Base-by-base conservation (phyloP, 1,140 invertebrate genomes). In the Heliconius melpomene region DNA sequence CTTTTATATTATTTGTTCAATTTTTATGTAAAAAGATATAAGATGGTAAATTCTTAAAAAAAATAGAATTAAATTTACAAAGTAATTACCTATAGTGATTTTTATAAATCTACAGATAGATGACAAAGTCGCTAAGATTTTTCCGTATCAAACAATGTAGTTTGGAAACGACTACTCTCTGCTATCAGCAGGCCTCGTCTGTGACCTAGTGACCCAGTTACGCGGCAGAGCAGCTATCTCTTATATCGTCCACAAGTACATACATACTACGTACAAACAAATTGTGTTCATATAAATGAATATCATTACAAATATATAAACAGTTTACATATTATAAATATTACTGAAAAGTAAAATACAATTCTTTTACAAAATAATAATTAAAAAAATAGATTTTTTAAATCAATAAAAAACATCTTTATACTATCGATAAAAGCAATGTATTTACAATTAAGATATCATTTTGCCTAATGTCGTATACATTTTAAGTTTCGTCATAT, bases 191-290 rank as follows among this genome's bases (percentile, higher is more conserved):
- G 88, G 88, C 90, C 90, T 93, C 91, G 91, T 87, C 86, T 89
- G 85, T 93, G 90, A 93, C 90, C 89, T 83, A 93, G 83, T 93
- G 88, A 90, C 92, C 90, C 75, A 94, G 84, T 88, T 91, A 82
- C 85, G 84, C 86, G 88, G 79, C 86, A 86, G 87, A 90, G 86
- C 86, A 87, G 84, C 86, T 88, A 88, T 89, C 88, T 89, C 88
- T 85, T 85, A 83, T 87, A 87, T 87, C 85, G 86, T 85, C 79
- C 85, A 85, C 84, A 82, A 85, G 75, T 80, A 76, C 80, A 83
- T 87, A 84, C 72, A 80, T 86, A 85, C 77, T 79, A 76, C 66
- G 74, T 80, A 81, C 70, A 29, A 74, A 40, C 52, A 57, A 38
- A 79, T n/a, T 76, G 72, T 57, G 72, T 38, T 66, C 36, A 57